Conservation (phyloP, 2,113 vertebrate genomes). For the Channa maculata region DNA sequence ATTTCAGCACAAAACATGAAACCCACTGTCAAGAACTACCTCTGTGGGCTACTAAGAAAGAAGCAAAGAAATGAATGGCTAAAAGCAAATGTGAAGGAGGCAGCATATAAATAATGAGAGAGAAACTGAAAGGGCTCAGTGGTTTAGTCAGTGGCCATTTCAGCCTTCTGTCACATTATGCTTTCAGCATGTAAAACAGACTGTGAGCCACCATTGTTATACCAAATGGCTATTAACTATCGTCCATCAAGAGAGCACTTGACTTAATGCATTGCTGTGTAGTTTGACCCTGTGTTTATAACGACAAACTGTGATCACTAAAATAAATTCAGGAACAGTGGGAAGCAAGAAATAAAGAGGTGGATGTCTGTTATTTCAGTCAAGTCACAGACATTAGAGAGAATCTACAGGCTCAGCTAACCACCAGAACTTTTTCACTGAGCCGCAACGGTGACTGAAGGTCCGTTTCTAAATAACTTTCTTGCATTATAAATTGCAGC, state of each 20-base stretch:
- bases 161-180: not conserved
- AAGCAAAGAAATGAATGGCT: constrained; percentile 61
- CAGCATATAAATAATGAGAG: not conserved
- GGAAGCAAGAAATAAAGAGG: not conserved
- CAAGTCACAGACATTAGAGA: constrained; percentile 1
- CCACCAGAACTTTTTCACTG: no score
- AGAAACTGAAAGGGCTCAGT: not conserved
- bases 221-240: constrained; percentile 12
- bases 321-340: not conserved
- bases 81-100: not conserved
- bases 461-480: constrained; percentile 20
- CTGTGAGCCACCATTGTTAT: not conserved
- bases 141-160: not conserved
- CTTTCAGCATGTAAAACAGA: constrained; percentile 11
- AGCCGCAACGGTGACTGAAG: not conserved
- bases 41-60: constrained; percentile 47
- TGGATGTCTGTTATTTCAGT: constrained; percentile 7
- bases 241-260: constrained; percentile 16
- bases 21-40: constrained; percentile 15
- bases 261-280: constrained; percentile 6
- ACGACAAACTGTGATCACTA: constrained; percentile 14
- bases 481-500: constrained; percentile 37
- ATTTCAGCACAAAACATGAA: not conserved
- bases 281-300: constrained; percentile 7
- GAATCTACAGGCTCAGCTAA: no score